Evolutionary conservation across 1,140 invertebrate genomes (phyloP).

Genomic region (Tenebrio molitor): DNA sequence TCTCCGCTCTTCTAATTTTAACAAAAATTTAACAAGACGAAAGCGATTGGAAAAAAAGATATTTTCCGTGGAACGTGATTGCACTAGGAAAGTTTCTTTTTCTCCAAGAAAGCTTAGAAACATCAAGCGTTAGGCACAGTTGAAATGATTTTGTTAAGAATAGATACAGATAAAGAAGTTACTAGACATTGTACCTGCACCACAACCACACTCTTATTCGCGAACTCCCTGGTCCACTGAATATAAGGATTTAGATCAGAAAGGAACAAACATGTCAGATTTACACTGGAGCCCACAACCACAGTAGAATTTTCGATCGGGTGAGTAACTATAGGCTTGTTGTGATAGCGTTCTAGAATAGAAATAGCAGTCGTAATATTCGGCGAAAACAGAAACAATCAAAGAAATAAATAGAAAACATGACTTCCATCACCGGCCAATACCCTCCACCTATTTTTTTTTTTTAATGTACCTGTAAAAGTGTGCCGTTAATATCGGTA

Average conservation of each 20-base stretch:
- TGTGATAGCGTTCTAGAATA: conserved; percentile 80
- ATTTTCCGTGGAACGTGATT: too few relatives aligned
- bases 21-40: neutral
- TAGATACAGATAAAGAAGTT: too few relatives aligned
- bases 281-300: conserved; percentile 75
- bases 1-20: conserved; percentile 19
- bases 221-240: conserved; percentile 73
- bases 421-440: conserved; percentile 47
- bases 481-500: conserved; percentile 1
- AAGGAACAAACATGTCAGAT: conserved; percentile 81
- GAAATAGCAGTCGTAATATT: conserved; percentile 41
- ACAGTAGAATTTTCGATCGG: conserved; percentile 80
- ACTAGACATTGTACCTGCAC: too few relatives aligned
- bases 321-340: conserved; percentile 82
- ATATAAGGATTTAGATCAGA: conserved; percentile 83
- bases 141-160: too few relatives aligned
- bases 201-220: conserved; percentile 32
- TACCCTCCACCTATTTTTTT: conserved; percentile 32
- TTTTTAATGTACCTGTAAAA: conserved; percentile 36
- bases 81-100: too few relatives aligned
- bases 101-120: too few relatives aligned
- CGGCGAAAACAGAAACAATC: conserved; percentile 28
- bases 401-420: conserved; percentile 31
- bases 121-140: too few relatives aligned
- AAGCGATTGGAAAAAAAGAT: conserved; percentile 7